A percentile compares a stretch with the other conserved stretches of the same genome.
Conservation (phyloP, 2,113 vertebrate species). For the Microcebus jonahi region DNA sequence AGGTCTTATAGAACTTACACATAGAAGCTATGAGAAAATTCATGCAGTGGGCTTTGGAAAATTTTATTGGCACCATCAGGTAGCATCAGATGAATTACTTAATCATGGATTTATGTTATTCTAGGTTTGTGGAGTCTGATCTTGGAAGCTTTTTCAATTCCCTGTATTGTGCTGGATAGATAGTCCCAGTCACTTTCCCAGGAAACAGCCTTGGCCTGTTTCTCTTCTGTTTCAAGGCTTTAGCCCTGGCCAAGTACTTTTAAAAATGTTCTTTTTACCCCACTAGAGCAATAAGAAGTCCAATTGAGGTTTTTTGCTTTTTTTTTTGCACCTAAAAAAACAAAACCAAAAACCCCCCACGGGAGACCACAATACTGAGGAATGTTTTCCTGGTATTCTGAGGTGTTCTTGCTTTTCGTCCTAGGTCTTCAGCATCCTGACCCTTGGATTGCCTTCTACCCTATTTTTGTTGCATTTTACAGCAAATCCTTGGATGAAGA, state of each 20-base stretch:
- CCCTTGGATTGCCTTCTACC: neutral
- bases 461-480: neutral
- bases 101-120: neutral
- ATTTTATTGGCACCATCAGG: neutral
- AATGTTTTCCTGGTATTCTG: neutral
- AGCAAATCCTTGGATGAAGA: constrained; percentile 3
- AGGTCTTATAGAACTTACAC: neutral
- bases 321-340: neutral
- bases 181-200: neutral
- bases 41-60: constrained; percentile 20
- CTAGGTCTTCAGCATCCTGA: neutral
- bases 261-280: constrained; percentile 18
- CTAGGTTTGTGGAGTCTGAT: neutral
- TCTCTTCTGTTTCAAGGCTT: neutral
- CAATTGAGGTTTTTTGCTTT: neutral
- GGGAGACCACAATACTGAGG: neutral
- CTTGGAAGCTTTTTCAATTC: neutral
- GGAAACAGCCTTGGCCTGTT: constrained; percentile 2
- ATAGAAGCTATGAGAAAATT: neutral
- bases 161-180: neutral
- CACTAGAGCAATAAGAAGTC: neutral
- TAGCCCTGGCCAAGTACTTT: constrained; percentile 14
- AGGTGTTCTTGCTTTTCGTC: neutral
- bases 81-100: constrained; percentile 4
- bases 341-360: neutral